phyloP scores from a whole-genome alignment of 1,140 invertebrate genomes.

The Trachymyrmex septentrionalis region DNA sequence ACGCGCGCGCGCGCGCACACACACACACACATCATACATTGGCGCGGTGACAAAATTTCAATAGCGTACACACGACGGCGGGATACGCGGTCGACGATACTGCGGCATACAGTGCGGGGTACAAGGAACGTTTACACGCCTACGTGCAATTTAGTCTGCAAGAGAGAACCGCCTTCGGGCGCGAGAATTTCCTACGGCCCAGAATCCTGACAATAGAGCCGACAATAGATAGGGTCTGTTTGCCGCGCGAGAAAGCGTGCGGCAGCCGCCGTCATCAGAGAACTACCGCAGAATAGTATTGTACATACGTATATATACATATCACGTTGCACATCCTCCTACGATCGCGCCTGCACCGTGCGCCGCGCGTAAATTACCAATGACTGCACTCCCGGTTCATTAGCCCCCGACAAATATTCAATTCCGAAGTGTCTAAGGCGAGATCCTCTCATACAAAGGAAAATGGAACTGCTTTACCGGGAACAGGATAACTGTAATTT shows the following conservation, averaged over 20 bases:
- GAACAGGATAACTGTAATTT: slow-evolving; percentile 6
- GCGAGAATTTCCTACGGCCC: slow-evolving; percentile 76
- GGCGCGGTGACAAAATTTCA: slow-evolving; percentile 56
- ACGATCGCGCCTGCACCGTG: slow-evolving; percentile 25
- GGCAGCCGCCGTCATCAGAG: slow-evolving; percentile 41
- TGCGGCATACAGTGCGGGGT: slow-evolving; percentile 55
- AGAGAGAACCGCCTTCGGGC: slow-evolving; percentile 60
- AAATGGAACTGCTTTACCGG: neutral
- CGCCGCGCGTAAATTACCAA: slow-evolving; percentile 49
- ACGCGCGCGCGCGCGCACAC: neutral
- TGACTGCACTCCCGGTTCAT: slow-evolving; percentile 46
- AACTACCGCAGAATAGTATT: slow-evolving; percentile 19
- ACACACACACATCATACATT: neutral
- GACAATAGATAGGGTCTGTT: slow-evolving; percentile 80
- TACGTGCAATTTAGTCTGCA: slow-evolving; percentile 75
- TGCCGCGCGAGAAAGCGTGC: slow-evolving; percentile 64
- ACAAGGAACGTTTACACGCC: slow-evolving; percentile 66
- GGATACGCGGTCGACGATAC: slow-evolving; percentile 32
- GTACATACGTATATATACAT: neutral
- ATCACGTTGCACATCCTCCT: slow-evolving; percentile 39
- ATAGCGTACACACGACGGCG: slow-evolving; percentile 37
- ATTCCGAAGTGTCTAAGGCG: slow-evolving; percentile 44
- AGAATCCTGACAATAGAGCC: slow-evolving; percentile 77
- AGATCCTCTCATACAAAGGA: slow-evolving; percentile 38
- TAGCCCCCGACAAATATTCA: slow-evolving; percentile 52